Base-by-base conservation (phyloP, 2,888 invertebrate species). In the Notodonta ziczac region DNA sequence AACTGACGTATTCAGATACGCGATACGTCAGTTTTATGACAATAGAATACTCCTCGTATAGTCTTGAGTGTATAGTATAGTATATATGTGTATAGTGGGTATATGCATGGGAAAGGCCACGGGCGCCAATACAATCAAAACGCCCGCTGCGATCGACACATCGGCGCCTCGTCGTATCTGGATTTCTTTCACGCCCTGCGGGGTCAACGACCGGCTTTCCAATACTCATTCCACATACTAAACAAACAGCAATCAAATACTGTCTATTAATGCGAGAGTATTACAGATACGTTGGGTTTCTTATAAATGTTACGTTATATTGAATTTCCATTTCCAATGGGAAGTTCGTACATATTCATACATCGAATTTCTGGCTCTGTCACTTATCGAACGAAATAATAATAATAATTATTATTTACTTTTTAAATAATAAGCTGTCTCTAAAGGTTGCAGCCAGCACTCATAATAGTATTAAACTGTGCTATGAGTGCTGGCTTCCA, bases 101-200 rank as follows among this genome's bases (percentile, higher is more conserved):
- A 24, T 24, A 2, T 24, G 16, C 16, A 50, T 16, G 16, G 32
- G 32, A 24, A 56, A 56, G 44, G 42, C 56, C 44, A 56, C 40
- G 8, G 39, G 42, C 40, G 40, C 6, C 55, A 14, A 42, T 40
- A 50, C 50, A 50, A 57, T 55, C 35, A 24, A 60, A 61, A 16
- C 73, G 62, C 77, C 77, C 74, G 77, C 77, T 74, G 77, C 46
- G 76, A 70, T 74, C 77, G 77, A 69, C 76, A 61, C 59, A 65
- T 66, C 35, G 77, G 77, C 77, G 77, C 77, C 76, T 68, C n/a
- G 52, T 40, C 58, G 57, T 62, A 69, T 66, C 56, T 39, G 66
- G 73, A 69, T 77, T 74, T 68, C 65, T 69, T 66, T 57, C 63
- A 56, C 66, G 14, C 35, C 53, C 35, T n/a, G 7, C 40, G 55